Conservation (phyloP, 2,797 vertebrate species). For the Phrynocephalus forsythii region DNA sequence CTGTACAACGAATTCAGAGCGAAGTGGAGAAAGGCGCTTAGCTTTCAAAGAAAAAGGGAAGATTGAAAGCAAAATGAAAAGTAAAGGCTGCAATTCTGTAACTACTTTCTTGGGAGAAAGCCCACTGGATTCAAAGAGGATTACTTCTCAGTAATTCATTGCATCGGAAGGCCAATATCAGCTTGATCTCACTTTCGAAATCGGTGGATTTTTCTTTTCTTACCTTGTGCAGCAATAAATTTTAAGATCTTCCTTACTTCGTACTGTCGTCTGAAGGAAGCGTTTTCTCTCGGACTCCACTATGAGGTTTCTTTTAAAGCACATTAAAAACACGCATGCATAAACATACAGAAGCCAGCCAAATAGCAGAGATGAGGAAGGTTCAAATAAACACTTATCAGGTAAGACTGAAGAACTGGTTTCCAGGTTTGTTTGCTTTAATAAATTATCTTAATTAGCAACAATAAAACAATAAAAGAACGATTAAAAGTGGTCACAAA, state of each 20-base stretch:
- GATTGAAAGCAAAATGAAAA: not conserved
- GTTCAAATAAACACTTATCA: fast-evolving
- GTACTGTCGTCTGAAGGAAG: not conserved
- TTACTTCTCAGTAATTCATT: not conserved
- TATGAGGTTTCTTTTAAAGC: not conserved
- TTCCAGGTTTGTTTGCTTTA: conserved; percentile 4
- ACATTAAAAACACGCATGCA: too few relatives aligned
- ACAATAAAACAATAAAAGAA: conserved; percentile 52
- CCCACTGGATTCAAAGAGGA: too few relatives aligned
- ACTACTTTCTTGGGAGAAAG: not conserved
- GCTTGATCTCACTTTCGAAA: not conserved
- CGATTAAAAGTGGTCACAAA: conserved; percentile 48
- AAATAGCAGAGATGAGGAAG: not conserved
- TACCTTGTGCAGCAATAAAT: not conserved
- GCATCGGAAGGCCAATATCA: not conserved
- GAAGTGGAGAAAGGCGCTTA: not conserved
- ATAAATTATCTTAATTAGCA: conserved; percentile 5
- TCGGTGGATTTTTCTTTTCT: not conserved
- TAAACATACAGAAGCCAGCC: not conserved
- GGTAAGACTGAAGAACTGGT: conserved; percentile 11
- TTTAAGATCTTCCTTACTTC: not conserved
- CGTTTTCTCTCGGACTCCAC: not conserved
- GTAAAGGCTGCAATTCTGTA: not conserved
- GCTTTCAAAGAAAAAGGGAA: not conserved
- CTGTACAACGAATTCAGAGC: not conserved